Conservation (phyloP, 2,888 invertebrate species). For the Tortricodes alternella region DNA sequence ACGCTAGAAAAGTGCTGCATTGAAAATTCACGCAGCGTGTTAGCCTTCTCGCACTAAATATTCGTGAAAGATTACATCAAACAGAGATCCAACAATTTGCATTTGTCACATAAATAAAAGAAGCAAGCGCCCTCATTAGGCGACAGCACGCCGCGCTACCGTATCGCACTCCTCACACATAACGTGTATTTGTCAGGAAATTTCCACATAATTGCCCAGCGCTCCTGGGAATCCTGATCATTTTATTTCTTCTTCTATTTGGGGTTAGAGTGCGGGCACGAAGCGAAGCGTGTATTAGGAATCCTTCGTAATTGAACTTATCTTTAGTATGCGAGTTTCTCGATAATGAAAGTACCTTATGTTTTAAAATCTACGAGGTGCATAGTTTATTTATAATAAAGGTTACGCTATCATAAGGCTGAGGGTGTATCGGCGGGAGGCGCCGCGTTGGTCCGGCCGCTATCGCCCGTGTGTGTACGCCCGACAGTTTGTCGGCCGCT, state of each 20-base stretch:
- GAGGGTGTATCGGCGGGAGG: constrained; percentile 19
- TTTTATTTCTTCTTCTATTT: constrained; percentile 55
- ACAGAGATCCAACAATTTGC: constrained; percentile 60
- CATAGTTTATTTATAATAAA: constrained; percentile 66
- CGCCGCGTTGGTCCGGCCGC: constrained; percentile 45
- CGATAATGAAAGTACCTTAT: constrained; percentile 47
- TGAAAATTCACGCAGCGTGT: constrained; percentile 61
- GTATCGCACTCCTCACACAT: constrained; percentile 55
- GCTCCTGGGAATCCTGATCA: constrained; percentile 48
- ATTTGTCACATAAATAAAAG: constrained; percentile 79
- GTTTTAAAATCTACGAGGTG: constrained; percentile 58
- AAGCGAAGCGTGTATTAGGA: constrained; percentile 43
- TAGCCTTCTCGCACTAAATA: constrained; percentile 61
- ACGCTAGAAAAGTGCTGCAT: constrained; percentile 60
- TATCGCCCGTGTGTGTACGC: constrained; percentile 60
- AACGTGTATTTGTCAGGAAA: constrained; percentile 64
- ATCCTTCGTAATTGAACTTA: constrained; percentile 35
- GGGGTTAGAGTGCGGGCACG: constrained; percentile 60
- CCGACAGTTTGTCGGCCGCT: constrained; percentile 67
- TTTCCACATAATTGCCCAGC: constrained; percentile 63
- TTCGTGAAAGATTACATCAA: constrained; percentile 62
- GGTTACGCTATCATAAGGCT: constrained; percentile 49
- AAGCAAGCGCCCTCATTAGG: constrained; percentile 73
- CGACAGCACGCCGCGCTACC: constrained; percentile 52
- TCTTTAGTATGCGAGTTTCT: constrained; percentile 45